Percentiles rank a stretch among this genome's conserved stretches.
Evolutionary conservation across 30 jellyfish, hydroid and myxozoan genomes (phyloP).

Genomic region (Chrysaora quinquecirrha): DNA sequence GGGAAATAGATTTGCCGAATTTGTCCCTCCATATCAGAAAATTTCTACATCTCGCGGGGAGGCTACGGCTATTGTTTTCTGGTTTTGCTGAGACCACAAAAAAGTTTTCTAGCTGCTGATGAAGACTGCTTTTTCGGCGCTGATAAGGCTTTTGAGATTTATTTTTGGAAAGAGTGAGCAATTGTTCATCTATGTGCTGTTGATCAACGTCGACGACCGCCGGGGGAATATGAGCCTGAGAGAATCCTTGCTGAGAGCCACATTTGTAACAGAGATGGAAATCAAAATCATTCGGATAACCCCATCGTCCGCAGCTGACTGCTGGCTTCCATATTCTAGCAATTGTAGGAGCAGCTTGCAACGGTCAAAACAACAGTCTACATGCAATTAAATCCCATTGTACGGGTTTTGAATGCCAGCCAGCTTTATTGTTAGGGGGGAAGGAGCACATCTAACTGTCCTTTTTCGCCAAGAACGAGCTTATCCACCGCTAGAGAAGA

Average conservation of each 20-base stretch:
- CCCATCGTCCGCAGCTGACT: neutral
- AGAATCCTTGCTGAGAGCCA: neutral
- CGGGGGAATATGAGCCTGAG: neutral
- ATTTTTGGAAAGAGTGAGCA: neutral
- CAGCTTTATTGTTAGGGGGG: too few relatives aligned
- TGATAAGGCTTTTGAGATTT: neutral
- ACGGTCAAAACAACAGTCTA: neutral
- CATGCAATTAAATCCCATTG: neutral
- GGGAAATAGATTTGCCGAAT: neutral
- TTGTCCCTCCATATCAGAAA: neutral
- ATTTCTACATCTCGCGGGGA: neutral
- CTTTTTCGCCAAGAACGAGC: neutral
- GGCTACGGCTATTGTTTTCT: neutral
- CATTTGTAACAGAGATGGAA: neutral
- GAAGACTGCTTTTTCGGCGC: neutral
- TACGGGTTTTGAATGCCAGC: too few relatives aligned
- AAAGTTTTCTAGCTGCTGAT: neutral
- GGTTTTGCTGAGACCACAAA: neutral
- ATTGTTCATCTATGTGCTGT: neutral
- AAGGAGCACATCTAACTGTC: neutral
- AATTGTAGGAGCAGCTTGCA: too few relatives aligned
- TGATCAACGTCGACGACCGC: neutral
- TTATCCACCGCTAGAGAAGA: too few relatives aligned
- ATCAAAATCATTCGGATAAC: neutral
- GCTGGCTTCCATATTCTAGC: constrained; percentile 2